Evolutionary conservation across 2,113 vertebrate species (phyloP).

Genomic region (Erpornis zantholeuca): DNA sequence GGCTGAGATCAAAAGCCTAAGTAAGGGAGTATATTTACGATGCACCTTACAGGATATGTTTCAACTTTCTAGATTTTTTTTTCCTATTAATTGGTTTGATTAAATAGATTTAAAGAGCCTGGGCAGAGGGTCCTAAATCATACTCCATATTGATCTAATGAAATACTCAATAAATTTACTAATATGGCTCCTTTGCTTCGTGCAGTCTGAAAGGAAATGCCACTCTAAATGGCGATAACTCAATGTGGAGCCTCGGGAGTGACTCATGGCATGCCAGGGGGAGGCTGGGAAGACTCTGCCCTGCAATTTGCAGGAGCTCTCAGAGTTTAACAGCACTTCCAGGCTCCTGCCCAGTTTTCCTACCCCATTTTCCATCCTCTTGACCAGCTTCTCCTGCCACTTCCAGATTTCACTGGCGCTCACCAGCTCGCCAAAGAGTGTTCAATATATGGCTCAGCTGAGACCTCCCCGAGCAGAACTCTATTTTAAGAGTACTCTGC

Average conservation of each 20-base stretch:
- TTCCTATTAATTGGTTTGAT: slow-evolving; percentile 85
- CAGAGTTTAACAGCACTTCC: slow-evolving; percentile 24
- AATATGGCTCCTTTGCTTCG: slow-evolving; percentile 79
- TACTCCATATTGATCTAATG: slow-evolving; percentile 83
- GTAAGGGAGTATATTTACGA: slow-evolving; percentile 79
- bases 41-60: slow-evolving; percentile 78
- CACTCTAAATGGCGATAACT: slow-evolving; percentile 76
- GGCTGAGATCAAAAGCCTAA: slow-evolving; percentile 80
- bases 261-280: slow-evolving; percentile 67
- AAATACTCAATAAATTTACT: slow-evolving; percentile 85
- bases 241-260: slow-evolving; percentile 70
- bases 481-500: slow-evolving; percentile 31
- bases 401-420: neutral
- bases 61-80: slow-evolving; percentile 77
- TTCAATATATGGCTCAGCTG: neutral
- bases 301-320: slow-evolving; percentile 31
- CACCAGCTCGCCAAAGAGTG: neutral
- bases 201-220: slow-evolving; percentile 79
- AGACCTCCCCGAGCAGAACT: neutral
- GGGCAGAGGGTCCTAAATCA: slow-evolving; percentile 79
- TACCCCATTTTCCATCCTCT: neutral
- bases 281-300: slow-evolving; percentile 53
- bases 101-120: slow-evolving; percentile 84
- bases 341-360: neutral
- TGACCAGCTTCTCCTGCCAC: neutral